These are phyloP conservation scores for Euplexia lucipara DNA, from an alignment of 2,888 invertebrate species.

Conservation along the genomic window DNA sequence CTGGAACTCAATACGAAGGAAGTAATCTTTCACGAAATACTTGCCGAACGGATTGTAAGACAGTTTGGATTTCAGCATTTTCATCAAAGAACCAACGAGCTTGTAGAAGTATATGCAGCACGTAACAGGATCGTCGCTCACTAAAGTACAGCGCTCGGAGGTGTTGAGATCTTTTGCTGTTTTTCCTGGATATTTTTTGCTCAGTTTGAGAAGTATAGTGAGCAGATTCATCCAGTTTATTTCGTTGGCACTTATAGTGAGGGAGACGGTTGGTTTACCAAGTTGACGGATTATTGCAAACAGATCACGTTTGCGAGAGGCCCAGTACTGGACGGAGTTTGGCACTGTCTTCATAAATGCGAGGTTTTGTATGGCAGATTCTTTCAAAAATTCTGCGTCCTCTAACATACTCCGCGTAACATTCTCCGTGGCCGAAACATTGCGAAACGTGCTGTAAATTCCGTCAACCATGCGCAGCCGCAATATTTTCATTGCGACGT, in stretches of 20 bases:
- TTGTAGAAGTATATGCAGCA: conserved; percentile 20
- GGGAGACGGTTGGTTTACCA: conserved; percentile 12
- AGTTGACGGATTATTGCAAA: conserved; percentile 17
- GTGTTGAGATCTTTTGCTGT: conserved; percentile 1
- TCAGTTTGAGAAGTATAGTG: conserved; percentile 8
- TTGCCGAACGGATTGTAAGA: conserved; percentile 1
- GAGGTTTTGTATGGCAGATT: neutral
- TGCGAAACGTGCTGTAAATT: conserved; percentile 5
- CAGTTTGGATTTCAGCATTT: conserved; percentile 14
- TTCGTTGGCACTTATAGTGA: conserved; percentile 20
- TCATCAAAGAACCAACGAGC: conserved; percentile 11
- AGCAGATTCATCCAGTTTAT: conserved; percentile 4
- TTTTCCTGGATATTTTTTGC: conserved; percentile 16
- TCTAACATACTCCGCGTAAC: conserved; percentile 11
- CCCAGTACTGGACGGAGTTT: conserved; percentile 19
- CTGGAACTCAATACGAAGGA: conserved; percentile 18
- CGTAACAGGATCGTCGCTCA: conserved; percentile 20
- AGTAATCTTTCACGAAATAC: conserved; percentile 10
- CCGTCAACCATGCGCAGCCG: conserved; percentile 6
- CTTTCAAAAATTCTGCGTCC: conserved; percentile 15
- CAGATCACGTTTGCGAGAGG: conserved; percentile 19
- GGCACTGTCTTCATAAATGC: conserved; percentile 10
- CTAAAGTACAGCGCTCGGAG: conserved; percentile 1
- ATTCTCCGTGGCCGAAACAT: neutral
- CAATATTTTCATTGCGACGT: conserved; percentile 12